These are phyloP conservation scores for Entelurus aequoreus DNA, from an alignment of 2,113 vertebrate species.

Conservation along the genomic window DNA sequence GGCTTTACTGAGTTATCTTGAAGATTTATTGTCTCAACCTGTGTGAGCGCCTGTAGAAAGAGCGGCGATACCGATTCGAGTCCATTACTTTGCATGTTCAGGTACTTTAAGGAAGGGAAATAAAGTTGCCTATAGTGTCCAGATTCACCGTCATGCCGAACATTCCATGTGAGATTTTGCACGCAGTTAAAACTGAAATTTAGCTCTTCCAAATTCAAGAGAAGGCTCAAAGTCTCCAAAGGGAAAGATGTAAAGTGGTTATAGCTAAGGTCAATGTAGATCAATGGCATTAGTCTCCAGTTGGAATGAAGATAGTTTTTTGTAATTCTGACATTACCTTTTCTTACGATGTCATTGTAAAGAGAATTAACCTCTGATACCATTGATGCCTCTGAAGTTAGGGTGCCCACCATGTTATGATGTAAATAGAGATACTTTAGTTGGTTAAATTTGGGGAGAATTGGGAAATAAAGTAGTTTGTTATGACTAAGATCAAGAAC, in stretches of 20 bases:
- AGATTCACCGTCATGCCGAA: conserved; percentile 25
- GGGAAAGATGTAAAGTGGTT: conserved; percentile 72
- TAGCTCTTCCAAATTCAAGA: conserved; percentile 67
- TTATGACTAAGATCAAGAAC: conserved; percentile 76
- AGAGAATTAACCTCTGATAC: conserved; percentile 44
- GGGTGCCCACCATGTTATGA: conserved; percentile 64
- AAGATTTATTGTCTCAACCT: conserved; percentile 68
- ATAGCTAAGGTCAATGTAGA: conserved; percentile 74
- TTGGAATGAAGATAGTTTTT: conserved; percentile 48
- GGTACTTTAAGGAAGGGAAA: conserved; percentile 51
- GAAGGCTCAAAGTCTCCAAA: conserved; percentile 59
- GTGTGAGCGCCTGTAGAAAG: conserved; percentile 67
- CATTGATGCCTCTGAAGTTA: conserved; percentile 40
- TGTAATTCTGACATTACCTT: conserved; percentile 3
- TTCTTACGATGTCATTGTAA: conserved; percentile 54
- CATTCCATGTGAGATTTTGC: conserved; percentile 50
- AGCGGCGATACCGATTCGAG: conserved; percentile 54
- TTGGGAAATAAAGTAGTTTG: conserved; percentile 70
- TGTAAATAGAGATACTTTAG: conserved; percentile 75
- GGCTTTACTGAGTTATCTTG: conserved; percentile 67
- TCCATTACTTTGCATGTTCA: conserved; percentile 68
- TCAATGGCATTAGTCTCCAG: conserved; percentile 47
- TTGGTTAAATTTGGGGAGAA: conserved; percentile 58
- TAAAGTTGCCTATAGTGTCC: conserved; percentile 21
- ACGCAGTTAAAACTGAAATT: conserved; percentile 76